A percentile compares a stretch with the other conserved stretches of the same genome.
Conservation (phyloP, 1,140 invertebrate genomes). For the Drosophila repletoides region DNA sequence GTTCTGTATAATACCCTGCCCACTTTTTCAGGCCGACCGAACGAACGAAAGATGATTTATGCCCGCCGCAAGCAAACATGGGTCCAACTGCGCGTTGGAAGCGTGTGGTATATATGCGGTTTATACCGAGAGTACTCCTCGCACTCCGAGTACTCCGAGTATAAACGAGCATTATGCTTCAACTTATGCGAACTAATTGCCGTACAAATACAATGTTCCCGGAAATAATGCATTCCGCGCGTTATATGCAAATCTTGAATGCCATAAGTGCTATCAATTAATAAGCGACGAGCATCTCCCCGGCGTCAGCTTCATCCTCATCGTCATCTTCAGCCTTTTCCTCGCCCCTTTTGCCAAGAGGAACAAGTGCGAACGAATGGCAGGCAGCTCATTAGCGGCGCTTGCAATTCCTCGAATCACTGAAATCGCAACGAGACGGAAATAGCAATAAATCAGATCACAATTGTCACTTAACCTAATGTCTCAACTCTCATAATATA, state of each 20-base stretch:
- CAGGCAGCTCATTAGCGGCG: conserved; percentile 79
- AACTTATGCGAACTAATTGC: conserved; percentile 75
- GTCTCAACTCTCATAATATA: conserved; percentile 33
- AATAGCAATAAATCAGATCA: conserved; percentile 75
- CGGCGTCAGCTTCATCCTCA: conserved; percentile 1
- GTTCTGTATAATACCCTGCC: background rate
- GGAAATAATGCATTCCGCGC: conserved; percentile 79
- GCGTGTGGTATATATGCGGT: too few species aligned
- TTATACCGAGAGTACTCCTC: too few species aligned
- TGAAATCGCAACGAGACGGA: conserved; percentile 80
- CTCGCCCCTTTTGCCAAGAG: background rate
- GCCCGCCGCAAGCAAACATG: conserved; percentile 66
- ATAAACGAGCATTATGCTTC: conserved; percentile 50
- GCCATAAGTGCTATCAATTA: conserved; percentile 76
- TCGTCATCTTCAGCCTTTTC: background rate
- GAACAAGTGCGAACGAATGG: conserved; percentile 55
- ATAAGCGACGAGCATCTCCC: conserved; percentile 37
- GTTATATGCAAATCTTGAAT: conserved; percentile 57
- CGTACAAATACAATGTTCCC: conserved; percentile 82
- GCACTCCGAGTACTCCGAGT: too few species aligned
- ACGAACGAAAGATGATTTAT: conserved; percentile 69
- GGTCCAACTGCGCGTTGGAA: conserved; percentile 27
- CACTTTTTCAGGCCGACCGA: conserved; percentile 28
- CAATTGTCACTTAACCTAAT: conserved; percentile 77
- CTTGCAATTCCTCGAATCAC: conserved; percentile 81